Evolutionary conservation across 2,797 vertebrate genomes (phyloP), one percentile per base, ranked within the genome.

Genomic region (Sebastes taczanowskii): DNA sequence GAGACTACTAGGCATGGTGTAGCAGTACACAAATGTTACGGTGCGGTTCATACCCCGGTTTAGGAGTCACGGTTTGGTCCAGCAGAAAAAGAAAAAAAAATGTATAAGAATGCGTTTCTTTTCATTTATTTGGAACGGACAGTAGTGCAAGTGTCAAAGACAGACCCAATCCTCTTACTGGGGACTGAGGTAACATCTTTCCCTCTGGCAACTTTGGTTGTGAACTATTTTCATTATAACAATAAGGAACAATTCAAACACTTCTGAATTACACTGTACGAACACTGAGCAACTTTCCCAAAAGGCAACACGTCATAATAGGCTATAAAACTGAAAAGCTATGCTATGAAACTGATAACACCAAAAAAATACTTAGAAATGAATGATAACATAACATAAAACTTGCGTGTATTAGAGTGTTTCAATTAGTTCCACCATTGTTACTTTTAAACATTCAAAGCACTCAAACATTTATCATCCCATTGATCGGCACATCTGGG

Each of bases 351-450:
- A 60, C 13, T 35, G 30, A 63, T 35, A 22, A 7, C 35, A 35
- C n/a, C 20, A 63, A 42, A 42, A 42, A 62, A 62, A n/a, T n/a
- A 52, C 8, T n/a, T 10, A 4, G 0, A n/a, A n/a, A n/a, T 52
- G 2, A 20, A n/a, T n/a, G 49, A n/a, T 18, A 52, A 52, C 20
- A 52, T 46, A 46, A 46, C 0, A 0, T 46, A 0, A 18, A 46
- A 46, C 42, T 46, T 46, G 14, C 42, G 14, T 42, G 1, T 16
- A 46, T 46, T 46, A 20, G 59, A 32, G 29, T n/a, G 20, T 32
- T 60, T 30, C 18, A 30, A 0, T 18, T 29, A 61, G 29, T 61
- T 32, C 18, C 18, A 11, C 59, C 5, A 20, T n/a, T 29, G 18
- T 5, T n/a, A 61, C n/a, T n/a, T 62, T 62, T 34, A n/a, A n/a